phyloP scores from a whole-genome alignment of 2,888 invertebrate genomes.

The Hyposoter dolosus region DNA sequence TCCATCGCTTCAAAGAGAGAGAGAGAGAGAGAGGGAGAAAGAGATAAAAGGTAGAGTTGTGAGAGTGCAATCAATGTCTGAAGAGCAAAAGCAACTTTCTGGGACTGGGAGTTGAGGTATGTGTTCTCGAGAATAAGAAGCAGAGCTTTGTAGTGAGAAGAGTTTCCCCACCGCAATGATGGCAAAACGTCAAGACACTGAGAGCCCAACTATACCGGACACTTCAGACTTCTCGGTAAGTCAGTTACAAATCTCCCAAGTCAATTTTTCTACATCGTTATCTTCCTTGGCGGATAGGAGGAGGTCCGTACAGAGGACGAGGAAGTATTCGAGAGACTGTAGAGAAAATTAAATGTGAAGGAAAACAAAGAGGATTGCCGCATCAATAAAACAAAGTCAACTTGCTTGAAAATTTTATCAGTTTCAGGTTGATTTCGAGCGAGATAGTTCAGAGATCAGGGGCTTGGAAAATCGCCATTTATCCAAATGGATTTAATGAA shows the following conservation, averaged over 20 bases:
- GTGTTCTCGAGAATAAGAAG: conserved; percentile 47
- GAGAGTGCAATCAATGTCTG: conserved; percentile 63
- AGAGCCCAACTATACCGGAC: conserved; percentile 31
- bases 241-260: neutral
- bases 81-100: conserved; percentile 54
- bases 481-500: neutral
- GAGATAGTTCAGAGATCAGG: neutral
- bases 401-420: neutral
- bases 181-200: conserved; percentile 29
- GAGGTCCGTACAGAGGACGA: neutral
- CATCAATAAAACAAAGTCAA: neutral
- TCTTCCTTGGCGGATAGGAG: conserved; percentile 14
- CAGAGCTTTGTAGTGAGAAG: conserved; percentile 20
- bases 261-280: neutral
- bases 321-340: conserved; percentile 6
- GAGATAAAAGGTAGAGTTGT: conserved; percentile 5
- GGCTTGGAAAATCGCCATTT: neutral
- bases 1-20: neutral
- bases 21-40: neutral
- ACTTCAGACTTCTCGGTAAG: conserved; percentile 22
- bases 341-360: neutral
- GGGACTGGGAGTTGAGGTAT: conserved; percentile 23
- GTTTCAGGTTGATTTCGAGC: neutral
- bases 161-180: conserved; percentile 45
- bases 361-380: neutral